These are phyloP conservation scores for Artemia sinica DNA, from an alignment of 2,888 invertebrate genomes.

Conservation along the genomic window DNA sequence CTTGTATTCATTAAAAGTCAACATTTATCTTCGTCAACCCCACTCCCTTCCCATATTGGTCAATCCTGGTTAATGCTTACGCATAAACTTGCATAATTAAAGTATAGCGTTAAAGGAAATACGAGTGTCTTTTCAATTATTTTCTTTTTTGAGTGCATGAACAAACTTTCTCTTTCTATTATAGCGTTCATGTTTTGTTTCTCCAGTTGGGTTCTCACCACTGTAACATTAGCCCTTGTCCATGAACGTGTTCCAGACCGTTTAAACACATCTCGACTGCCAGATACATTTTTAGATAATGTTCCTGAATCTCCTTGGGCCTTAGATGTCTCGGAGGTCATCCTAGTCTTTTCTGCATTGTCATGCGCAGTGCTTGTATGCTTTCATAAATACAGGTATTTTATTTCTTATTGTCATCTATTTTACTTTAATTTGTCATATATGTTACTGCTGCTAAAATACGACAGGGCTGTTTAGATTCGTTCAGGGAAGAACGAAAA, in stretches of 20 bases:
- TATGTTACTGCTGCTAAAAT: too few species aligned
- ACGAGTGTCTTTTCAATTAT: too few species aligned
- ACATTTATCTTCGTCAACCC: too few species aligned
- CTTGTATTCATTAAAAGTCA: too few species aligned
- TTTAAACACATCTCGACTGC: slow-evolving; percentile 51
- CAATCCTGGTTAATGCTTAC: too few species aligned
- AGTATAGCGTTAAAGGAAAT: too few species aligned
- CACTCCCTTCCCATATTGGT: too few species aligned
- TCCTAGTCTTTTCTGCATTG: slow-evolving; percentile 63
- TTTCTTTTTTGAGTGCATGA: too few species aligned
- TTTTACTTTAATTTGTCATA: too few species aligned
- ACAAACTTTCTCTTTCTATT: slow-evolving; percentile 25
- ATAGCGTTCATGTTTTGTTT: slow-evolving; percentile 43
- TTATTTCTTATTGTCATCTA: not conserved
- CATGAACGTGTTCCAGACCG: slow-evolving; percentile 73
- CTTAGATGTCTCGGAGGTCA: slow-evolving; percentile 61
- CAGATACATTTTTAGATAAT: slow-evolving; percentile 63
- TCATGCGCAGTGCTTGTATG: slow-evolving; percentile 56
- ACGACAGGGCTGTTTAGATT: too few species aligned
- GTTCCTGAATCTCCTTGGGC: slow-evolving; percentile 53
- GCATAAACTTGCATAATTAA: too few species aligned
- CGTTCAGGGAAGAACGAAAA: too few species aligned
- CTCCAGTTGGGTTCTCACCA: slow-evolving; percentile 45
- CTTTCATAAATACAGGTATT: slow-evolving; percentile 68
- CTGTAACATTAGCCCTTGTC: slow-evolving; percentile 58